These are phyloP conservation scores for Arctopsyche grandis DNA, from an alignment of 1,140 invertebrate species.

Conservation along the genomic window DNA sequence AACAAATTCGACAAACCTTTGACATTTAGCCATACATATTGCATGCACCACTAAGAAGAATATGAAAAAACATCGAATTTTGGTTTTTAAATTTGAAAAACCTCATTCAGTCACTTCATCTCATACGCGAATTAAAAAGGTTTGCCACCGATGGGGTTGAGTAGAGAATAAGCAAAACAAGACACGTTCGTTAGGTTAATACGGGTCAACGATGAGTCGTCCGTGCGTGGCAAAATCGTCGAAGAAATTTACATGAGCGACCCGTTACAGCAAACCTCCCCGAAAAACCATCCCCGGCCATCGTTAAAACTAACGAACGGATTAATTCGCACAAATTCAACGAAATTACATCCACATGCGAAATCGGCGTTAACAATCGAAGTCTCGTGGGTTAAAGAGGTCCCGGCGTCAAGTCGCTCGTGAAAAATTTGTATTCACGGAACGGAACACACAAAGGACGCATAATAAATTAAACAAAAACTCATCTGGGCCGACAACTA, in stretches of 20 bases:
- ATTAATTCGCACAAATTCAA: background rate
- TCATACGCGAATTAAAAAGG: too few species aligned
- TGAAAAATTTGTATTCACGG: conserved; percentile 25
- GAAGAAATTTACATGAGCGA: conserved; percentile 20
- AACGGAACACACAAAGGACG: background rate
- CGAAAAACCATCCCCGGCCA: too few species aligned
- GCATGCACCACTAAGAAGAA: too few species aligned
- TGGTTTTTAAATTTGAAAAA: too few species aligned
- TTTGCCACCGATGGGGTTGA: too few species aligned
- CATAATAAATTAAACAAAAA: conserved; percentile 37
- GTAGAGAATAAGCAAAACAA: conserved; percentile 14
- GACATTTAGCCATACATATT: too few species aligned
- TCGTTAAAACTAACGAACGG: conserved; percentile 18
- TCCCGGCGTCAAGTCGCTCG: background rate
- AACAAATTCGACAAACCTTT: too few species aligned
- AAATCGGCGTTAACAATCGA: background rate
- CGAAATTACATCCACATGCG: background rate
- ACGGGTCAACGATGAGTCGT: conserved; percentile 17
- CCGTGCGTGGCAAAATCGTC: background rate
- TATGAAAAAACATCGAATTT: too few species aligned
- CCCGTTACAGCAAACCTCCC: background rate
- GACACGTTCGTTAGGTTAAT: conserved; percentile 26
- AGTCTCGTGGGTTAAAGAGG: background rate
- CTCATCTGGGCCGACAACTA: conserved; percentile 7
- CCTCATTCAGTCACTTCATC: too few species aligned